phyloP scores from a whole-genome alignment of 2,113 vertebrate genomes.

The Empidonax alnorum region DNA sequence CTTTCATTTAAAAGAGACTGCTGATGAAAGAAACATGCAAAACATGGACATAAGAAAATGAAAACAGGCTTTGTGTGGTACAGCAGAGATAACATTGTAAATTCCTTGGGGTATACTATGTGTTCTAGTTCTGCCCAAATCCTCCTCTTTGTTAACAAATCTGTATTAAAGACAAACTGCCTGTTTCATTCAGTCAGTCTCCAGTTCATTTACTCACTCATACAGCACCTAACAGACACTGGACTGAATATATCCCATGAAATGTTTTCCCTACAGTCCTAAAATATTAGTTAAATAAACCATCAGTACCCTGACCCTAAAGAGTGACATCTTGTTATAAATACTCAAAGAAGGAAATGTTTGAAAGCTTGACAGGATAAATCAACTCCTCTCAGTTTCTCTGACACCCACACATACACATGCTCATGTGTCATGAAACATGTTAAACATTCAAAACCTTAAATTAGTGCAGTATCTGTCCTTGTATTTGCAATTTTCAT shows the following conservation, averaged over 20 bases:
- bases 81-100: neutral
- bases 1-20: neutral
- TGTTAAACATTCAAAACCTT: constrained; percentile 6
- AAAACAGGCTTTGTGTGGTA: neutral
- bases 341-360: neutral
- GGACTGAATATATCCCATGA: neutral
- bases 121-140: neutral
- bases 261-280: neutral
- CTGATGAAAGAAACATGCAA: neutral
- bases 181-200: neutral
- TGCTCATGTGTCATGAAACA: neutral
- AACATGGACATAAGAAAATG: neutral
- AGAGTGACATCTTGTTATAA: neutral
- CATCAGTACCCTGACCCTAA: neutral
- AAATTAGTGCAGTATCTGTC: neutral
- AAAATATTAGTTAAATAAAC: constrained; percentile 37
- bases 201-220: neutral
- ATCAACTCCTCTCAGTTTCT: neutral
- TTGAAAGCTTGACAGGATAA: neutral
- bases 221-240: neutral
- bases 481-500: neutral
- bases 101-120: neutral
- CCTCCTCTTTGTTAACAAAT: neutral
- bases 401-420: neutral
- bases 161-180: neutral